Conservation (phyloP, 2,888 invertebrate species). For the Synanthedon formicaeformis region DNA sequence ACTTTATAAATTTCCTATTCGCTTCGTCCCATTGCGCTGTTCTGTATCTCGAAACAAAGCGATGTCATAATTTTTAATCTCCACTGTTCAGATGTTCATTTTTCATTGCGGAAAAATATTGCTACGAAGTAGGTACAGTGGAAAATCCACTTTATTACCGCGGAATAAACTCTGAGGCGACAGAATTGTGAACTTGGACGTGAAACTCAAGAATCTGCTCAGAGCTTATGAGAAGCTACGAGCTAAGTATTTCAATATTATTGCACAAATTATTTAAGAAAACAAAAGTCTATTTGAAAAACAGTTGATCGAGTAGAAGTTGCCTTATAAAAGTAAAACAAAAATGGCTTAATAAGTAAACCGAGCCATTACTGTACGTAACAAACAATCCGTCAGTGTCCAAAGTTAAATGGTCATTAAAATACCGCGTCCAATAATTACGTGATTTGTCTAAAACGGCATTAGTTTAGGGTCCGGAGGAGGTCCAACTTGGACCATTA, state of each 20-base stretch:
- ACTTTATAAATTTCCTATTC: too few species aligned
- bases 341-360: too few species aligned
- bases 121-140: slow-evolving; percentile 6
- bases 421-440: slow-evolving; percentile 10
- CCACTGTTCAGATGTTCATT: slow-evolving; percentile 56
- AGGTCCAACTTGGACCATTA: slow-evolving; percentile 26
- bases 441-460: slow-evolving; percentile 15
- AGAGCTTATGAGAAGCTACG: slow-evolving; percentile 49
- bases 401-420: slow-evolving; percentile 18
- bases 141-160: slow-evolving; percentile 19
- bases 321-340: too few species aligned
- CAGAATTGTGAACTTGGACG: slow-evolving; percentile 7
- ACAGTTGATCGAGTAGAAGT: too few species aligned
- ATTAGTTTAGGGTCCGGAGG: slow-evolving; percentile 10
- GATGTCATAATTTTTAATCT: slow-evolving; percentile 59
- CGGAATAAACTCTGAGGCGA: slow-evolving; percentile 11
- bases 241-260: not conserved
- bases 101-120: slow-evolving; percentile 42
- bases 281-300: too few species aligned
- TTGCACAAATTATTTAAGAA: too few species aligned
- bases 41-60: slow-evolving; percentile 29
- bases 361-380: not conserved
- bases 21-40: slow-evolving; percentile 8
- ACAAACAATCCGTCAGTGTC: not conserved
- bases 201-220: slow-evolving; percentile 30